Base-by-base conservation (phyloP, 2,888 invertebrate species). In the Athripsodes cinereus region DNA sequence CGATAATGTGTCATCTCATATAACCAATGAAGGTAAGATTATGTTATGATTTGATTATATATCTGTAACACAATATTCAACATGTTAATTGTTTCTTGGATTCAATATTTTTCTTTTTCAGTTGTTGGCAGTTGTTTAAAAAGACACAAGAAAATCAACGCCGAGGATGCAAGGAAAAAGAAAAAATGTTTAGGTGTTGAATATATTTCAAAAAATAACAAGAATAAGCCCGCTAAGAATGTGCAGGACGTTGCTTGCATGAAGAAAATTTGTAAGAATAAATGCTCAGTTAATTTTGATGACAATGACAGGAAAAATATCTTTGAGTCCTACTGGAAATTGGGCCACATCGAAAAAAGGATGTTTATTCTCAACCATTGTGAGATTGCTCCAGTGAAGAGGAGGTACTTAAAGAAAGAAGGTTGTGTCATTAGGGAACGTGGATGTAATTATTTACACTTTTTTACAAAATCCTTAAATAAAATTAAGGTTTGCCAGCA, bases 41-140 rank as follows among this genome's bases (percentile, higher is more conserved):
- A n/a, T n/a, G n/a, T n/a, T n/a, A n/a, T 11, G 31, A 31, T 6
- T 6, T 11, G 6, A 6, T 31, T 31, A 31, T 8, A 6, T 31
- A 31, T 31, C 31, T 31, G 31, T 31, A n/a, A n/a, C n/a, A n/a
- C n/a, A n/a, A n/a, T n/a, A n/a, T n/a, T n/a, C n/a, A n/a, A n/a
- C n/a, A n/a, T n/a, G n/a, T n/a, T n/a, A n/a, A n/a, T n/a, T n/a
- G n/a, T n/a, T n/a, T n/a, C n/a, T n/a, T n/a, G n/a, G n/a, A n/a
- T n/a, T n/a, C n/a, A n/a, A n/a, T n/a, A n/a, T 46, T 46, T 46
- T 46, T 46, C n/a, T 46, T 46, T 46, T 46, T 16, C n/a, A 46
- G 46, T 46, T 46, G 46, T 46, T 8, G 46, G 46, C 6, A 46
- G 5, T 8, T 46, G 46, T 46, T 46, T 46, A 16, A 46, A 46